phyloP scores from a whole-genome alignment of 2,113 vertebrate species.

The Dolichallabes microphthalmus region DNA sequence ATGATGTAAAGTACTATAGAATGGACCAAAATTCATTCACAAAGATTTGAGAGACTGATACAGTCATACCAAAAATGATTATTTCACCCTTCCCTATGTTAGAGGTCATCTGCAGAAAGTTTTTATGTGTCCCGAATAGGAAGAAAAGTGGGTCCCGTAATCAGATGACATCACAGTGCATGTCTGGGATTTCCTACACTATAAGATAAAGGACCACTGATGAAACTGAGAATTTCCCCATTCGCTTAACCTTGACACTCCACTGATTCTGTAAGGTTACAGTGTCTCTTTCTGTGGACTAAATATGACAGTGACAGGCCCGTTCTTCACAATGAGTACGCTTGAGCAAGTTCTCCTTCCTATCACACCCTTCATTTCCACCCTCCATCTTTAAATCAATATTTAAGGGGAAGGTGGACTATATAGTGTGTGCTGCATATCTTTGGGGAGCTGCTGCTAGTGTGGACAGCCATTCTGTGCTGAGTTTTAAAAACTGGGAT shows the following conservation, averaged over 20 bases:
- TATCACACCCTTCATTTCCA: slow-evolving; percentile 30
- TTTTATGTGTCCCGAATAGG: neutral
- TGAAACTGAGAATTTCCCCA: neutral
- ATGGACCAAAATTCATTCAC: no score
- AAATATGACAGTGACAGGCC: slow-evolving; percentile 34
- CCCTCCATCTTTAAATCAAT: slow-evolving; percentile 59
- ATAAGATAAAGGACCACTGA: neutral
- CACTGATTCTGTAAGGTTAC: neutral
- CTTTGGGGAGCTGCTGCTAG: slow-evolving; percentile 51
- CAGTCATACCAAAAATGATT: no score
- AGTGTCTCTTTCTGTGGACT: slow-evolving; percentile 10
- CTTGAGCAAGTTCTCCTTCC: slow-evolving; percentile 43
- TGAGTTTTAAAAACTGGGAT: slow-evolving; percentile 47
- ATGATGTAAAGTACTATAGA: no score
- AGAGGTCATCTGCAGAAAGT: neutral
- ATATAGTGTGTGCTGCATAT: slow-evolving; percentile 36
- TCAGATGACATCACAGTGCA: slow-evolving; percentile 6
- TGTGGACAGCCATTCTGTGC: slow-evolving; percentile 38
- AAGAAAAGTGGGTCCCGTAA: neutral
- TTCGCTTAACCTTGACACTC: neutral
- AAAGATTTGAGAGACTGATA: no score
- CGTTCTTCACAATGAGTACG: slow-evolving; percentile 24
- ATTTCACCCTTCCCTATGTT: neutral
- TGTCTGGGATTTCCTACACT: neutral
- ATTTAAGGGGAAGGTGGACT: slow-evolving; percentile 58